Percentiles rank a stretch among this genome's conserved stretches.
Evolutionary conservation across 2,797 vertebrate genomes (phyloP).

Genomic region (Trachops cirrhosus): DNA sequence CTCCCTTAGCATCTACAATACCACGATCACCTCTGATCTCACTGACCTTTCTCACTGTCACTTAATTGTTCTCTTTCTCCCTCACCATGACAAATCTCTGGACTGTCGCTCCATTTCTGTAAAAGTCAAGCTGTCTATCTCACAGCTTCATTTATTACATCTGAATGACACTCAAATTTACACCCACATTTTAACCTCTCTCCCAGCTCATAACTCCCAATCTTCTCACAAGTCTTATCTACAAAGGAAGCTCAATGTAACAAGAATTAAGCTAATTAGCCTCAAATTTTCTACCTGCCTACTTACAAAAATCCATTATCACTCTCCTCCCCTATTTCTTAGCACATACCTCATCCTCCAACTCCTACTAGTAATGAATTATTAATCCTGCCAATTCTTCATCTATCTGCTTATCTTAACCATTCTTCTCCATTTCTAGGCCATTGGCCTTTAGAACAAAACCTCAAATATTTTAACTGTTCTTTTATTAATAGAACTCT

Average conservation of each 20-base stretch:
- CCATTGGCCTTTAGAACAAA: neutral
- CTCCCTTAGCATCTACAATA: neutral
- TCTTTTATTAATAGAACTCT: slow-evolving; percentile 15
- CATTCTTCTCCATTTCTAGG: neutral
- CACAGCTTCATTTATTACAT: neutral
- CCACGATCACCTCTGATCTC: neutral
- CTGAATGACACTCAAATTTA: slow-evolving; percentile 31
- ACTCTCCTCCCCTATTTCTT: neutral
- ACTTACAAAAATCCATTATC: neutral
- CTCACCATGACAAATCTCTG: neutral
- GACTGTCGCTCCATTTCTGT: neutral
- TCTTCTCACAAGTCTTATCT: neutral
- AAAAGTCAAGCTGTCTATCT: neutral
- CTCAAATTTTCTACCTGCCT: slow-evolving; percentile 31
- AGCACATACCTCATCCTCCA: neutral
- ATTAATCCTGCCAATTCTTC: neutral
- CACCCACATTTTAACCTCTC: neutral
- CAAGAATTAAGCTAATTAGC: neutral
- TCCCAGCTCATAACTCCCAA: neutral
- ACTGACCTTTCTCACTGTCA: neutral
- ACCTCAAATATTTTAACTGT: neutral
- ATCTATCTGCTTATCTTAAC: neutral
- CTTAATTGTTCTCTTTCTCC: neutral
- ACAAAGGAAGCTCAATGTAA: neutral
- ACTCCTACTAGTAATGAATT: neutral